Conservation (phyloP, 2,113 vertebrate genomes). For the Apodemus speciosus region DNA sequence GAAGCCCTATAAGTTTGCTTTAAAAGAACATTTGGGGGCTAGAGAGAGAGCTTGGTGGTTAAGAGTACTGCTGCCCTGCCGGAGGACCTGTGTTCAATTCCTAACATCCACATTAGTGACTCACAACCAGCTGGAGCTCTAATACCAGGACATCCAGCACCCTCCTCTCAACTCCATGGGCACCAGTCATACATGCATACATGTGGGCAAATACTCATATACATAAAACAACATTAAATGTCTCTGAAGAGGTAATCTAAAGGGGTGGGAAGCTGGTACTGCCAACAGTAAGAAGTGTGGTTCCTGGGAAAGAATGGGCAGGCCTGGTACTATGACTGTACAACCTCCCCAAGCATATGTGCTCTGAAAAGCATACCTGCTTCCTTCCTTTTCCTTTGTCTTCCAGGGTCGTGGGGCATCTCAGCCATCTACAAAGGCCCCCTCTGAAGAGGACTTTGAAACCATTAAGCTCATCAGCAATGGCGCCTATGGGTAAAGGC, state of each 20-base stretch:
- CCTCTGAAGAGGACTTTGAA: conserved; percentile 97
- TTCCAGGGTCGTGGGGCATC: conserved; percentile 88
- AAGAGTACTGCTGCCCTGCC: not conserved
- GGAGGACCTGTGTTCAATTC: not conserved
- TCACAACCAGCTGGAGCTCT: not conserved
- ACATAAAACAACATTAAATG: not conserved
- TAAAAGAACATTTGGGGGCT: not conserved
- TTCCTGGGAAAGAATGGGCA: not conserved
- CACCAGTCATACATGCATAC: not conserved
- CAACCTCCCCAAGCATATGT: not conserved
- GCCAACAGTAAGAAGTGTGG: not conserved
- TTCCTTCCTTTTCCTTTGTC: conserved; percentile 11
- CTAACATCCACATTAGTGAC: not conserved
- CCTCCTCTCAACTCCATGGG: not conserved
- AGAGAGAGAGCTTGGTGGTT: not conserved
- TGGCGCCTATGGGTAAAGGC: conserved; percentile 93
- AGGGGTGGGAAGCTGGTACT: too few relatives aligned
- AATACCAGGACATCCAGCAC: not conserved
- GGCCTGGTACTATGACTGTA: not conserved
- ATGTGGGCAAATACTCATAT: not conserved
- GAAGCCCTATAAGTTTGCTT: not conserved
- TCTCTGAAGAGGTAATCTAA: not conserved
- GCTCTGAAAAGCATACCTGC: not conserved
- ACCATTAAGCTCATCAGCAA: conserved; percentile 99
- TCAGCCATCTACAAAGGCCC: conserved; percentile 91